Base-by-base conservation (phyloP, 2,113 vertebrate genomes). In the Zapus hudsonius region DNA sequence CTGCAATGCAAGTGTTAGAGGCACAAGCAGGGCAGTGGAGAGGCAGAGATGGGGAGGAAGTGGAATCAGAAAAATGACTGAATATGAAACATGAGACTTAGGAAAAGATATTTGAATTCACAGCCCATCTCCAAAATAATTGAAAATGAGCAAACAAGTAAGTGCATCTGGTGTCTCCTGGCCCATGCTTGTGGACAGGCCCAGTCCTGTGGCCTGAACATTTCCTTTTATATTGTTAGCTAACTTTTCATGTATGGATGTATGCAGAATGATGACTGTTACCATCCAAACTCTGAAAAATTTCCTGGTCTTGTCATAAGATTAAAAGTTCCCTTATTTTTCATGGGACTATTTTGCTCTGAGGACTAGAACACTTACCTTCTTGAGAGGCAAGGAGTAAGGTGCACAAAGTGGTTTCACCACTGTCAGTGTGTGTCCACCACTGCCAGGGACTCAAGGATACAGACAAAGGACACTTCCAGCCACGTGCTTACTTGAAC, bases 351-450 rank as follows among this genome's bases (percentile, higher is more conserved):
- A n/a, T n/a, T n/a, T n/a, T 0, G 4, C 22, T 70, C 40, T 38
- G 66, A 47, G 74, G n/a, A 25, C 47, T n/a, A 74, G 64, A 76
- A 73, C 78, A 42, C 33, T 11, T 27, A 9, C n/a, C 27, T 23
- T 38, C 59, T 40, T 3, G 0, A 76, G 63, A n/a, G 15, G 15
- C 17, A 19, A 23, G 42, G 38, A 25, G 1, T 0, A 0, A 11
- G 47, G 15, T 44, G 15, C 8, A 8, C 29, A 7, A 7, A 20
- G 29, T 3, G 7, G 70, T 25, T 31, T 44, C 52, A 52, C 2
- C 17, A 42, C 55, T 64, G 59, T 0, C 0, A 19, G 23, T 22
- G 9, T 61, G 2, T 1, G 20, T 19, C 40, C 22, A 16, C 44
- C 67, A 29, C 12, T 38, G 3, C 63, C 44, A 75, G 55, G 67